Percentiles rank a stretch among this genome's conserved stretches.
Conservation (phyloP, 2,797 vertebrate species). For the Spinus olivaceus region DNA sequence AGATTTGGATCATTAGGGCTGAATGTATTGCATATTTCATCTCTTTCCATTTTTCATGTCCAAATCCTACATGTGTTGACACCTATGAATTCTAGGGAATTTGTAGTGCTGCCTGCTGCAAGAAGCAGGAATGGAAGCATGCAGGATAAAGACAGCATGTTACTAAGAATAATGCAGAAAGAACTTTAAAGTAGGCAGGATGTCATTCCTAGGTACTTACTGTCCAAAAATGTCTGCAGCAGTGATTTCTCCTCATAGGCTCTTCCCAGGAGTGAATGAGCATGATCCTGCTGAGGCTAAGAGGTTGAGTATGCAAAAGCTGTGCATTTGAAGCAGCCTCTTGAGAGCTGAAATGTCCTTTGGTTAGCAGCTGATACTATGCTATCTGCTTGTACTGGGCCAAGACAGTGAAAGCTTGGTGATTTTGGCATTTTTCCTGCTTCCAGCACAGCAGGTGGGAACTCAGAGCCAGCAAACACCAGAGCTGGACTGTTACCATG, state of each 20-base stretch:
- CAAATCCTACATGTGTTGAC: background rate
- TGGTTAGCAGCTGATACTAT: background rate
- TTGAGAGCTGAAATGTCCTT: background rate
- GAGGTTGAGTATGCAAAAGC: background rate
- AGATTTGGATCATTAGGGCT: background rate
- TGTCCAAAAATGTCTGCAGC: background rate
- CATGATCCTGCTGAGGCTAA: background rate
- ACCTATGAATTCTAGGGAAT: background rate
- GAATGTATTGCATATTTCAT: background rate
- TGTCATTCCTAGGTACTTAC: background rate
- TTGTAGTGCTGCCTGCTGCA: background rate
- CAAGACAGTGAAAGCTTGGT: background rate
- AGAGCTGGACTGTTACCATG: background rate
- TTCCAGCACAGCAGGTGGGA: background rate
- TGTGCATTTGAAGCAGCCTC: background rate
- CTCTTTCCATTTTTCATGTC: background rate
- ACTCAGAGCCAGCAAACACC: background rate
- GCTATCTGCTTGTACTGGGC: background rate
- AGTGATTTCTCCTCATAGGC: background rate
- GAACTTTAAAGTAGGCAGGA: background rate
- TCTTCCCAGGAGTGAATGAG: background rate
- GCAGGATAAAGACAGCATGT: background rate
- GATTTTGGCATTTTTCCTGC: background rate
- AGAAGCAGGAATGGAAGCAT: background rate
- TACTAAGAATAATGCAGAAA: background rate